These are phyloP conservation scores for Drosophila navojoa DNA, from an alignment of 1,140 invertebrate species.

Conservation along the genomic window DNA sequence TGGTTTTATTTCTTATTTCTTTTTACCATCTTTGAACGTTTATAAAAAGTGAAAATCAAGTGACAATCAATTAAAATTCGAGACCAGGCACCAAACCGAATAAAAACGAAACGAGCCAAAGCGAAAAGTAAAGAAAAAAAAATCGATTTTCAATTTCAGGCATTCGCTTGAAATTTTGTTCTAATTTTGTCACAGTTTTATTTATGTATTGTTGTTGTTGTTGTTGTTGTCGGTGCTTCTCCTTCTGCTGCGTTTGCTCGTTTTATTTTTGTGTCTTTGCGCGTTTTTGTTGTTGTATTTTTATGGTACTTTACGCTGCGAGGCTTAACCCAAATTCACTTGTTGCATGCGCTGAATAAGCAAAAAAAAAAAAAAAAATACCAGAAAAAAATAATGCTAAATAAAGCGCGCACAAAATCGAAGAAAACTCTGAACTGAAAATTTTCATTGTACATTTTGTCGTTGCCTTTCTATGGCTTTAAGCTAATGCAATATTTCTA, in stretches of 20 bases:
- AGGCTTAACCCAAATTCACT: slow-evolving; percentile 81
- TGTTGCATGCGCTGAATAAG: slow-evolving; percentile 81
- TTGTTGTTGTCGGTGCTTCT: slow-evolving; percentile 17
- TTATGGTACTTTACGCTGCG: slow-evolving; percentile 65
- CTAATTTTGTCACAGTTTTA: slow-evolving; percentile 72
- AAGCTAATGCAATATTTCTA: slow-evolving; percentile 54
- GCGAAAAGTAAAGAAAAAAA: slow-evolving; percentile 23
- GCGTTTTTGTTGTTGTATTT: slow-evolving; percentile 23
- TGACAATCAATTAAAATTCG: slow-evolving; percentile 83
- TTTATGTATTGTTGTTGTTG: slow-evolving; percentile 7
- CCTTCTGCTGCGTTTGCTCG: slow-evolving; percentile 49
- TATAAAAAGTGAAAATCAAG: slow-evolving; percentile 81
- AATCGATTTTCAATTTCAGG: slow-evolving; percentile 61
- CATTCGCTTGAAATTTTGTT: slow-evolving; percentile 48
- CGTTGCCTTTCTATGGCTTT: slow-evolving; percentile 77
- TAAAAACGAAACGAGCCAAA: slow-evolving; percentile 20
- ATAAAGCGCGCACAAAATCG: slow-evolving; percentile 41
- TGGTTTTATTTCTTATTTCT: slow-evolving; percentile 50
- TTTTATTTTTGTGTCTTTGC: slow-evolving; percentile 63
- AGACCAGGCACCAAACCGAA: slow-evolving; percentile 52
- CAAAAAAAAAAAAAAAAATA: slow-evolving; percentile 56
- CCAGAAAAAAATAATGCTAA: slow-evolving; percentile 18
- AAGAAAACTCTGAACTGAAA: slow-evolving; percentile 57
- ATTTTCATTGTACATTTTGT: slow-evolving; percentile 31
- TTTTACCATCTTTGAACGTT: slow-evolving; percentile 51